phyloP scores from a whole-genome alignment of 2,113 vertebrate species.

The Setophaga petechia region DNA sequence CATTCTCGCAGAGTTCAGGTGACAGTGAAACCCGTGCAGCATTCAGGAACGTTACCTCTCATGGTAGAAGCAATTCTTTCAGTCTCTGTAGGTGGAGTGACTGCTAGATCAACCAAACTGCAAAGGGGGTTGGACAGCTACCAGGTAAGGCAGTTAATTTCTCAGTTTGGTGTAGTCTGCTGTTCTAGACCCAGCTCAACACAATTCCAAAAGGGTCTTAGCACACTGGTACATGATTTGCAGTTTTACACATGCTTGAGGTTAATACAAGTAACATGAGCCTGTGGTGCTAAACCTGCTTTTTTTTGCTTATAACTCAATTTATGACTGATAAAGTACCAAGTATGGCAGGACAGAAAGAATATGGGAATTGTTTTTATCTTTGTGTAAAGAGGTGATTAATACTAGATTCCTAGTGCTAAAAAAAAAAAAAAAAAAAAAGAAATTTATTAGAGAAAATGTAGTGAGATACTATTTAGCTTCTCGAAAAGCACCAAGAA shows the following conservation, averaged over 20 bases:
- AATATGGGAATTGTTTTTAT: neutral
- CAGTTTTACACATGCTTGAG: neutral
- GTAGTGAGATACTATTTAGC: neutral
- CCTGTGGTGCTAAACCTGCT: neutral
- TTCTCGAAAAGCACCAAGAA: neutral
- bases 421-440: neutral
- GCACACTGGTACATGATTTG: neutral
- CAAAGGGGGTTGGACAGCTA: conserved; percentile 96
- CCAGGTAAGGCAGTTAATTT: conserved; percentile 80
- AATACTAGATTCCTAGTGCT: neutral
- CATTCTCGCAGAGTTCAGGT: conserved; percentile 95
- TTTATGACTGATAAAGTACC: neutral
- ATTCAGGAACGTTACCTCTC: conserved; percentile 92
- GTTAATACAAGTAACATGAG: neutral
- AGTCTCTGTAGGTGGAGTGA: conserved; percentile 91
- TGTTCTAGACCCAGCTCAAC: neutral
- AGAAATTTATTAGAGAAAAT: neutral
- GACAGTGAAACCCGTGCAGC: conserved; percentile 89
- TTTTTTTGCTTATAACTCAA: neutral
- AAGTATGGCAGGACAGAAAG: neutral
- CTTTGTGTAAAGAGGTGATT: neutral
- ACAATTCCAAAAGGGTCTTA: neutral
- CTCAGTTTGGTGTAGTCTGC: neutral
- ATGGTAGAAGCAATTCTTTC: conserved; percentile 93
- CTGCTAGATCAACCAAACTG: conserved; percentile 89